These are phyloP conservation scores for Agraylea sexmaculata DNA, from an alignment of 1,140 invertebrate species.

Conservation along the genomic window DNA sequence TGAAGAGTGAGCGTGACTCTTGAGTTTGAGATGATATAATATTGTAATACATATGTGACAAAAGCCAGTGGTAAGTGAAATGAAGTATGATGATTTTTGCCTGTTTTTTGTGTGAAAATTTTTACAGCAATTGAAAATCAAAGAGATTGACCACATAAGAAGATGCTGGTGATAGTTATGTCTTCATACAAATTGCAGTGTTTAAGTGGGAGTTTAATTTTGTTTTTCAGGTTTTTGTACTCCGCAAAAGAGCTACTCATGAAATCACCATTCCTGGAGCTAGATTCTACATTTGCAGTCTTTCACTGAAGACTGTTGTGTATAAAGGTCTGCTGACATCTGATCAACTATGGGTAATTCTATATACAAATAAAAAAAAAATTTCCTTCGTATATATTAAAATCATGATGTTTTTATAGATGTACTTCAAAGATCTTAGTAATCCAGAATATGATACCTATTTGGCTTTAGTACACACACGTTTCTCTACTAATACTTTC, in stretches of 20 bases:
- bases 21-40: too few species aligned
- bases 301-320: slow-evolving; percentile 81
- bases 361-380: slow-evolving; percentile 1
- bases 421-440: slow-evolving; percentile 50
- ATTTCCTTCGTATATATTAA: background rate
- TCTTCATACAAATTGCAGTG: too few species aligned
- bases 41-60: too few species aligned
- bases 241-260: slow-evolving; percentile 88
- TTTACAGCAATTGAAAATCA: slow-evolving; percentile 19
- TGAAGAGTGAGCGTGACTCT: too few species aligned
- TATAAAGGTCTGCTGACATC: slow-evolving; percentile 98
- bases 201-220: slow-evolving; percentile 18
- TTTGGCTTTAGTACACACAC: slow-evolving; percentile 89
- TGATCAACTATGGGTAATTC: slow-evolving; percentile 77
- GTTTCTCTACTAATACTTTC: slow-evolving; percentile 98
- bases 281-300: slow-evolving; percentile 93
- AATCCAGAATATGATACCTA: slow-evolving; percentile 87
- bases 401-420: slow-evolving; percentile 22
- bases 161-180: too few species aligned
- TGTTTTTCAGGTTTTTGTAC: slow-evolving; percentile 67
- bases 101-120: too few species aligned
- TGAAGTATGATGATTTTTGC: too few species aligned
- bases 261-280: slow-evolving; percentile 68
- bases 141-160: slow-evolving; percentile 20
- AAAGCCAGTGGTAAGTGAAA: too few species aligned